Conservation (phyloP, 2,113 vertebrate species). For the Chlorocebus sabaeus region DNA sequence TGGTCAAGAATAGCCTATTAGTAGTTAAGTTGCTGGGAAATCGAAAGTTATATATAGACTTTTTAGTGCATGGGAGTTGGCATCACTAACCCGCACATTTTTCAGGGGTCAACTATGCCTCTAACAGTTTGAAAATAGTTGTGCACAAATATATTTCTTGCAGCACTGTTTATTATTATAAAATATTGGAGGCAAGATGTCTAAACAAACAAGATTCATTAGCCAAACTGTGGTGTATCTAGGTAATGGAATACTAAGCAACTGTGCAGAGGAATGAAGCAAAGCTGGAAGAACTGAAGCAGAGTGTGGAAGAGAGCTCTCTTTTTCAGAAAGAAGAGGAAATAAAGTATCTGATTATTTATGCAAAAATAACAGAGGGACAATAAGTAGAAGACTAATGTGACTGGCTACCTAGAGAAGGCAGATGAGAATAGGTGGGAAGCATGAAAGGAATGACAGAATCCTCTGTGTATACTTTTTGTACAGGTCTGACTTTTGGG, state of each 20-base stretch:
- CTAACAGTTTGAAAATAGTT: not conserved
- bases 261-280: not conserved
- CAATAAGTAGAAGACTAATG: not conserved
- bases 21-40: not conserved
- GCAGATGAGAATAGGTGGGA: not conserved
- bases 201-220: not conserved
- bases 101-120: not conserved
- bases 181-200: not conserved
- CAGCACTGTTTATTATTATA: not conserved
- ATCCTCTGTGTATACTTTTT: not conserved
- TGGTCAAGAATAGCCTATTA: not conserved
- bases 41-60: not conserved
- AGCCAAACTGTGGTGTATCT: not conserved
- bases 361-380: not conserved
- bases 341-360: not conserved
- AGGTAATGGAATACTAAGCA: not conserved
- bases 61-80: not conserved
- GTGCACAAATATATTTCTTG: not conserved
- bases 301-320: not conserved
- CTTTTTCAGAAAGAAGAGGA: not conserved
- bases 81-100: not conserved
- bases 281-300: not conserved
- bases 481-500: not conserved
- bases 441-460: not conserved
- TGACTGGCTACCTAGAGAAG: not conserved